Evolutionary conservation across 2,888 invertebrate species (phyloP).

Genomic region (Globia sparganii): DNA sequence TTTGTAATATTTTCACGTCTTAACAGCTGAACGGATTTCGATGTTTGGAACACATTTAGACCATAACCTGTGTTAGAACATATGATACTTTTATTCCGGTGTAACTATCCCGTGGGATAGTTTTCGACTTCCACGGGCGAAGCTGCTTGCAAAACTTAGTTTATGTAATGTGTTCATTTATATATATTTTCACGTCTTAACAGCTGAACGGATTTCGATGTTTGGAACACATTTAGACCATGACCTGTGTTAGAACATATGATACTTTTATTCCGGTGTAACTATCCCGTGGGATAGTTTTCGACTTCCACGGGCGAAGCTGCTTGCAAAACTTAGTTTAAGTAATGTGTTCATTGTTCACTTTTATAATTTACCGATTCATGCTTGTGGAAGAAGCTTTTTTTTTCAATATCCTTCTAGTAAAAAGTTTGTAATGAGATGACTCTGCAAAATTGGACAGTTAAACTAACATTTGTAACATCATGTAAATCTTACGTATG

Average conservation of each 20-base stretch:
- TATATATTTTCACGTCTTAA: not conserved
- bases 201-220: not conserved
- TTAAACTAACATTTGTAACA: conserved; percentile 29
- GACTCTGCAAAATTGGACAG: conserved; percentile 23
- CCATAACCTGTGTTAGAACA: not conserved
- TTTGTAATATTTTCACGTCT: not conserved
- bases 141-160: not conserved
- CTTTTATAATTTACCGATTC: conserved; percentile 19
- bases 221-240: no score
- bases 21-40: not conserved
- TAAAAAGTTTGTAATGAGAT: not conserved
- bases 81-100: not conserved
- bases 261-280: not conserved
- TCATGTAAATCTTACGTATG: not conserved
- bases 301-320: not conserved
- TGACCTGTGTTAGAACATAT: not conserved
- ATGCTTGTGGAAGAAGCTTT: conserved; percentile 20
- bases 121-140: no score
- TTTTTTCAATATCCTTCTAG: conserved; percentile 22
- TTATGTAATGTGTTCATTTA: not conserved
- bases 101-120: no score
- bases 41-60: no score
- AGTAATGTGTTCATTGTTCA: conserved; percentile 1
- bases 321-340: not conserved
- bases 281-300: no score